Base-by-base conservation (phyloP, 1,140 invertebrate genomes). In the Bombus superbus region DNA sequence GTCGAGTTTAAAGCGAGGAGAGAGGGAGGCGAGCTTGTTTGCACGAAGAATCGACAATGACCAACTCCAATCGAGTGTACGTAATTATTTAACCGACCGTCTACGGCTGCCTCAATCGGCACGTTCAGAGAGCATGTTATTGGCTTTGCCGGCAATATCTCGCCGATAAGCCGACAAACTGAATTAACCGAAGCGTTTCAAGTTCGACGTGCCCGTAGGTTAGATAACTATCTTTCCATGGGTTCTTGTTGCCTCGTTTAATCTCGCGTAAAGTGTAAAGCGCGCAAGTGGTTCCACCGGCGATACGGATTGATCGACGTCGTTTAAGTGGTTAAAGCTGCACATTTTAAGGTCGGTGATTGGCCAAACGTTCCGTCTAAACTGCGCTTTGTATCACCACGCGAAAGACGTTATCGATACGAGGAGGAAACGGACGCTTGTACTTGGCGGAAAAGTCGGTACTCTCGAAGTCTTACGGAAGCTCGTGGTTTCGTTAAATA, bases 71-170 rank as follows among this genome's bases (percentile, higher is more conserved):
- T 91, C 89, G 89, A 87, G 88, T 86, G 88, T 78, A 69, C 89
- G 90, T 92, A 90, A 93, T 92, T 93, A 92, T 93, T 92, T 93
- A 93, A 90, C 87, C 87, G 87, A 64, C 86, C 83, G 76, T 80
- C 85, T 72, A 83, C 75, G 69, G 66, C 80, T 74, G 42, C 57
- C 72, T 42, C 40, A n/a, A 53, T 22, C 35, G 25, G 22, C 69
- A 15, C 28, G 42, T 32, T 32, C 25, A 15, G 13, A 10, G 35
- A 72, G 35, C 35, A 53, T 25, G 74, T 18, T 83, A 78, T 83
- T 71, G 47, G 71, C 82, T 42, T 83, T 59, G 6, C 38, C 6
- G n/a, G 13, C 38, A 42, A 76, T 83, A 18, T 28, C 40, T 38
- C 53, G 35, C 11, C 42, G 42, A 83, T 13, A 42, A 73, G 28